A percentile compares a stretch with the other conserved stretches of the same genome.
Evolutionary conservation across 2,888 invertebrate genomes (phyloP).

Genomic region (Achlya flavicornis): DNA sequence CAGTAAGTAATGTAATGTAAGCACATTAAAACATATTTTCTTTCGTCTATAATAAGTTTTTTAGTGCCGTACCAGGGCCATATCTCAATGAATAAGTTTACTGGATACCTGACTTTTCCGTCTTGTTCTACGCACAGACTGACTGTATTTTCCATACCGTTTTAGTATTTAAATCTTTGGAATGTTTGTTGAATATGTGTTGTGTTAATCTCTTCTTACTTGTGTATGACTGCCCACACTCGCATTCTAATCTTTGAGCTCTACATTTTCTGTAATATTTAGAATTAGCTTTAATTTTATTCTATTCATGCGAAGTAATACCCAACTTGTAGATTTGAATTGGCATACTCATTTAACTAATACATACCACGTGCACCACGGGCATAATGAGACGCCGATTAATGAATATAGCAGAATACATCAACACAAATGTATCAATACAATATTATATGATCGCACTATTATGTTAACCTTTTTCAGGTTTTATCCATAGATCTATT

Average conservation of each 20-base stretch:
- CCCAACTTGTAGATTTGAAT: too few species aligned
- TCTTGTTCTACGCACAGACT: background rate
- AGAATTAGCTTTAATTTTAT: conserved; percentile 6
- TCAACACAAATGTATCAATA: too few species aligned
- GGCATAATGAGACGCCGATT: too few species aligned
- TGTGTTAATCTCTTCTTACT: conserved; percentile 45
- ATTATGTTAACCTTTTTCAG: background rate
- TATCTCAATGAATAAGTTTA: background rate
- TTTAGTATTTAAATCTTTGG: conserved; percentile 16
- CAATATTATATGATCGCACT: too few species aligned
- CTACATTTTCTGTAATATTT: conserved; percentile 48
- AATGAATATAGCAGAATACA: too few species aligned
- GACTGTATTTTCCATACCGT: conserved; percentile 18
- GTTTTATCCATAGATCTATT: background rate
- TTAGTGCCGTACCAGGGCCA: too few species aligned
- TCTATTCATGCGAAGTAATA: background rate
- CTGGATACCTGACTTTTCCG: background rate
- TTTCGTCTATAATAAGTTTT: too few species aligned
- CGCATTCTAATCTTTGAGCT: conserved; percentile 45
- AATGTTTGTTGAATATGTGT: conserved; percentile 47
- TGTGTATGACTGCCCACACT: conserved; percentile 51
- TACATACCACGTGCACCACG: too few species aligned
- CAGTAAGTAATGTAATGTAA: too few species aligned
- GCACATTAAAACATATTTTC: too few species aligned
- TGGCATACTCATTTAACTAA: too few species aligned